Evolutionary conservation across 2,888 invertebrate species (phyloP).

Genomic region (Deroplatys truncata): DNA sequence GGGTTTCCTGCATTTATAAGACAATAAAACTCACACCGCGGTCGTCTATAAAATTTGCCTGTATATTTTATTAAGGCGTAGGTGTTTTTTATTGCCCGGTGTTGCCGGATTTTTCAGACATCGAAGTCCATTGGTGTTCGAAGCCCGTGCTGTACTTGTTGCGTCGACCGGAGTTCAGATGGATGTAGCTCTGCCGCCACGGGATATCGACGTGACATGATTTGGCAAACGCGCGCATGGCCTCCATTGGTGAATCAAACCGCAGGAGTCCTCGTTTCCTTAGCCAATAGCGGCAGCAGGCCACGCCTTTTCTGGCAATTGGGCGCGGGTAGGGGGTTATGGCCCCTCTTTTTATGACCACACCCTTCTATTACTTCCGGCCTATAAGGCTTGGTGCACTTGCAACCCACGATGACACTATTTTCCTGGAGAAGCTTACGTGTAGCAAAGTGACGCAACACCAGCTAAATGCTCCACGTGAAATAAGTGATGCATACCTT

Average conservation of each 20-base stretch:
- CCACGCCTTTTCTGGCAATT: constrained; percentile 10
- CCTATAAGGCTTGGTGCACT: not conserved
- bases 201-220: constrained; percentile 8
- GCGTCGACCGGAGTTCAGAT: not conserved
- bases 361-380: constrained; percentile 17
- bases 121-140: not conserved
- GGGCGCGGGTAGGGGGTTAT: not conserved
- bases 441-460: not conserved
- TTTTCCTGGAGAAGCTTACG: not conserved
- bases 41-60: not conserved
- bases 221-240: constrained; percentile 19
- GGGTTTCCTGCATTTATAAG: not conserved
- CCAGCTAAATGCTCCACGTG: no score
- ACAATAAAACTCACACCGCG: constrained; percentile 9
- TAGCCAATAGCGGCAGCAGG: not conserved
- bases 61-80: not conserved
- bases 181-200: not conserved
- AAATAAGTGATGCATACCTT: no score
- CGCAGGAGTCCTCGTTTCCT: not conserved
- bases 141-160: constrained; percentile 4
- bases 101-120: not conserved
- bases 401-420: not conserved
- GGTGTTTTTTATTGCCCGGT: not conserved
- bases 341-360: constrained; percentile 4
- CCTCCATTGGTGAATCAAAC: not conserved